phyloP scores from a whole-genome alignment of 2,797 vertebrate species.

The Lepilemur septentrionalis region DNA sequence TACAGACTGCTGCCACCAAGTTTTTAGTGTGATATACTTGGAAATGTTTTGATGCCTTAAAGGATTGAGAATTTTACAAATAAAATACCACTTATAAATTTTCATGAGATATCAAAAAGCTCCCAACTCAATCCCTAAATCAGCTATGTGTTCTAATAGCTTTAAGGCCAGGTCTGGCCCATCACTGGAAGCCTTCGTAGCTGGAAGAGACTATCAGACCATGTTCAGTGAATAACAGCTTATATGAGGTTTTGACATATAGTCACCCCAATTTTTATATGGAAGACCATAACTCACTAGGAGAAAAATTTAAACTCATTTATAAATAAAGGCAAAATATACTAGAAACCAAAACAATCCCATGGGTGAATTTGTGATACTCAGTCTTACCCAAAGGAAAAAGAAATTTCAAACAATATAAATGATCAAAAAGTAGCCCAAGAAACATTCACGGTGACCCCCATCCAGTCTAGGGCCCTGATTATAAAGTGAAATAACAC shows the following conservation, averaged over 20 bases:
- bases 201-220: neutral
- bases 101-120: neutral
- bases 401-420: neutral
- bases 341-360: neutral
- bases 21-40: neutral
- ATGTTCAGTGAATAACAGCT: neutral
- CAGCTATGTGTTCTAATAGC: neutral
- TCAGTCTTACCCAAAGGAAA: neutral
- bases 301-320: neutral
- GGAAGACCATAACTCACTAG: neutral
- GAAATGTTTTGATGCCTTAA: neutral
- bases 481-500: neutral
- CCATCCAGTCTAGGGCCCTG: neutral
- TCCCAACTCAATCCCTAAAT: constrained; percentile 3
- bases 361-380: neutral
- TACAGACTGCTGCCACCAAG: neutral
- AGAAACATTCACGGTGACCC: neutral
- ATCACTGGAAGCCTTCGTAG: neutral
- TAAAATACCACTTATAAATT: neutral
- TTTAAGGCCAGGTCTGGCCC: neutral
- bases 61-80: constrained; percentile 25
- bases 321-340: neutral
- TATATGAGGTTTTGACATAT: neutral
- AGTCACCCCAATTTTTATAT: neutral
- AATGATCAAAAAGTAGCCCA: neutral